These are phyloP conservation scores for Ephydatia muelleri DNA, from an alignment of 37 sponge, comb jelly and placozoan species.

Conservation along the genomic window DNA sequence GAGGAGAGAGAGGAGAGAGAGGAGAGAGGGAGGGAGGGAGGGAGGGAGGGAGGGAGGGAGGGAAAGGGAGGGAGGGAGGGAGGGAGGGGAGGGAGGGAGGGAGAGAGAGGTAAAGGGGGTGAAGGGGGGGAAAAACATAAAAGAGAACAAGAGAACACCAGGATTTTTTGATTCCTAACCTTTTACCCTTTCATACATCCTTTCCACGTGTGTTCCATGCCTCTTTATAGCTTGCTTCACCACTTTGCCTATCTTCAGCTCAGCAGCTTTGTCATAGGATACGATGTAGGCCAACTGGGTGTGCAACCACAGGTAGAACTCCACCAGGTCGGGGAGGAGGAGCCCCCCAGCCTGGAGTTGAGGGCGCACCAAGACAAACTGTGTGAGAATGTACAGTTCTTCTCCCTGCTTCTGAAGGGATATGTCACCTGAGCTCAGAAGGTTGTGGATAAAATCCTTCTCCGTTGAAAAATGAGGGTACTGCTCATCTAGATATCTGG, in stretches of 20 bases:
- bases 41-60: too few species aligned
- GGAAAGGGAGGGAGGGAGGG: too few species aligned
- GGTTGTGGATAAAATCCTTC: conserved; percentile 32
- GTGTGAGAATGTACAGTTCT: conserved; percentile 30
- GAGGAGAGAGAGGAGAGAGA: too few species aligned
- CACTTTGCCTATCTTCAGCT: conserved; percentile 42
- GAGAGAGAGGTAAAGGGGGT: too few species aligned
- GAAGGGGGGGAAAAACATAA: neutral
- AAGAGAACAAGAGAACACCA: neutral
- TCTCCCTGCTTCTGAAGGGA: conserved; percentile 5
- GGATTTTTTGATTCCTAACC: conserved; percentile 11
- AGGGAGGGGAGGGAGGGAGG: too few species aligned
- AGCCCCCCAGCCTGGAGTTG: conserved; percentile 48
- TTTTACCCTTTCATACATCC: conserved; percentile 46
- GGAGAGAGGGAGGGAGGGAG: too few species aligned
- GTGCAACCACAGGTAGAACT: conserved; percentile 85
- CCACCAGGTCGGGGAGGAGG: conserved; percentile 80
- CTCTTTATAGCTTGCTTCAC: conserved; percentile 27
- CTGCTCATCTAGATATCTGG: conserved; percentile 41
- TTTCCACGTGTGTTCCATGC: conserved; percentile 22
- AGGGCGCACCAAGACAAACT: conserved; percentile 51
- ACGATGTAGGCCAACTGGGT: conserved; percentile 66
- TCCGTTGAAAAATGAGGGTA: conserved; percentile 60
- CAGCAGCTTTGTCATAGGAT: conserved; percentile 52
- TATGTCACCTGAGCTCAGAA: conserved; percentile 35